These are phyloP conservation scores for Vanacampus margaritifer DNA, from an alignment of 2,113 vertebrate species.

Conservation along the genomic window DNA sequence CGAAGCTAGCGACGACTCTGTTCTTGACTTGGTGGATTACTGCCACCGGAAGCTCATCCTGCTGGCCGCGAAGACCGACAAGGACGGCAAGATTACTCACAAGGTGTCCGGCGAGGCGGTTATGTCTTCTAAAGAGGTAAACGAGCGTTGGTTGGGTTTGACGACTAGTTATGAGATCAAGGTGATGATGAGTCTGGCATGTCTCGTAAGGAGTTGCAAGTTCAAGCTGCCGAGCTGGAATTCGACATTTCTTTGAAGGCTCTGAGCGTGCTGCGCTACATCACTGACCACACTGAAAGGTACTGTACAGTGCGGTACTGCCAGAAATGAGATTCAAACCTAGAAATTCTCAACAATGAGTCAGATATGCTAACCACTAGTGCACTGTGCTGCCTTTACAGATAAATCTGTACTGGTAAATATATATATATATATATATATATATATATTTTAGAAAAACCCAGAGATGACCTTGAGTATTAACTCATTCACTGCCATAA, in stretches of 20 bases:
- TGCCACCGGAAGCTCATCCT: conserved; percentile 89
- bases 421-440: too few relatives aligned
- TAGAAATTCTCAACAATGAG: too few relatives aligned
- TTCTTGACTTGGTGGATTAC: conserved; percentile 92
- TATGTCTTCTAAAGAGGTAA: conserved; percentile 67
- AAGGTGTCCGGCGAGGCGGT: conserved; percentile 20
- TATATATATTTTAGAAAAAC: too few relatives aligned
- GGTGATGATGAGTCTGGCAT: not conserved
- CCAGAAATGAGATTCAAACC: too few relatives aligned
- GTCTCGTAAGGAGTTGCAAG: conserved; percentile 79
- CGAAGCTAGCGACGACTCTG: conserved; percentile 81
- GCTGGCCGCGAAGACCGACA: conserved; percentile 66
- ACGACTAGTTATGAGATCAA: not conserved
- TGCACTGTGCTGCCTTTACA: too few relatives aligned
- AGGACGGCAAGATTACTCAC: conserved; percentile 11
- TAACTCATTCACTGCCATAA: too few relatives aligned
- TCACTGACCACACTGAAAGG: conserved; percentile 87
- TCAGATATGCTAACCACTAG: too few relatives aligned
- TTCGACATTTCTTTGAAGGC: conserved; percentile 92
- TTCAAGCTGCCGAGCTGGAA: conserved; percentile 78
- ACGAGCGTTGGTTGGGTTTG: not conserved
- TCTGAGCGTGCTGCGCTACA: conserved; percentile 85
- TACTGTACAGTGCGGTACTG: conserved; percentile 32
- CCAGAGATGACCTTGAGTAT: too few relatives aligned
- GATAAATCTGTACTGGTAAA: too few relatives aligned